phyloP scores from a whole-genome alignment of 2,113 vertebrate species.

The Antigone vipio region DNA sequence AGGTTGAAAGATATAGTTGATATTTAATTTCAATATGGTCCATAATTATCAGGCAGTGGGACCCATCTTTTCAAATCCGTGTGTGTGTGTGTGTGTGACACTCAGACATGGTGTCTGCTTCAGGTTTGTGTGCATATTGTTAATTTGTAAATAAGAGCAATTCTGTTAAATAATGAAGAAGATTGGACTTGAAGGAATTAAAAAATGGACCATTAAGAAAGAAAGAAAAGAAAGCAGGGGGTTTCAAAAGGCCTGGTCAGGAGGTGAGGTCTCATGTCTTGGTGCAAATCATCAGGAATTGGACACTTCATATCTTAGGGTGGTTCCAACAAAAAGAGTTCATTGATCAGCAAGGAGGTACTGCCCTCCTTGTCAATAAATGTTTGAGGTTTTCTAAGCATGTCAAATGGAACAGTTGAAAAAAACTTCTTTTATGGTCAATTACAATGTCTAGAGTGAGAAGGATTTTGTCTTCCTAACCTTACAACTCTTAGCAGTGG shows the following conservation, averaged over 20 bases:
- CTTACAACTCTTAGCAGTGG: conserved; percentile 10
- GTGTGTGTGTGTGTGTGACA: too few relatives aligned
- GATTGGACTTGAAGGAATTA: neutral
- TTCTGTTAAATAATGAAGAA: neutral
- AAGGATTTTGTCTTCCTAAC: conserved; percentile 36
- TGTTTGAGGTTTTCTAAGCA: neutral
- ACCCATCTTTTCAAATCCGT: neutral
- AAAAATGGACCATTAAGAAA: neutral
- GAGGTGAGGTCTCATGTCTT: neutral
- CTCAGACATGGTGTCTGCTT: neutral
- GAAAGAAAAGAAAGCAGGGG: neutral
- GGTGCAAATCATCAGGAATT: neutral
- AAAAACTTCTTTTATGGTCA: neutral
- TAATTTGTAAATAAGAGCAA: neutral
- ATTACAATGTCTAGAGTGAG: neutral
- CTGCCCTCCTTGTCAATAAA: neutral
- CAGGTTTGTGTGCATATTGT: neutral
- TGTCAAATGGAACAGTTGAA: neutral
- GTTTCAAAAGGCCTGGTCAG: neutral
- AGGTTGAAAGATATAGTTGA: neutral
- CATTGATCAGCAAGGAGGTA: neutral
- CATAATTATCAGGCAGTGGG: too few relatives aligned
- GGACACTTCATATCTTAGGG: rapidly evolving
- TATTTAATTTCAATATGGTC: neutral
- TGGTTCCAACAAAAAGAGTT: neutral